Conservation (phyloP, 1,140 invertebrate species). For the Achatina immaculata region DNA sequence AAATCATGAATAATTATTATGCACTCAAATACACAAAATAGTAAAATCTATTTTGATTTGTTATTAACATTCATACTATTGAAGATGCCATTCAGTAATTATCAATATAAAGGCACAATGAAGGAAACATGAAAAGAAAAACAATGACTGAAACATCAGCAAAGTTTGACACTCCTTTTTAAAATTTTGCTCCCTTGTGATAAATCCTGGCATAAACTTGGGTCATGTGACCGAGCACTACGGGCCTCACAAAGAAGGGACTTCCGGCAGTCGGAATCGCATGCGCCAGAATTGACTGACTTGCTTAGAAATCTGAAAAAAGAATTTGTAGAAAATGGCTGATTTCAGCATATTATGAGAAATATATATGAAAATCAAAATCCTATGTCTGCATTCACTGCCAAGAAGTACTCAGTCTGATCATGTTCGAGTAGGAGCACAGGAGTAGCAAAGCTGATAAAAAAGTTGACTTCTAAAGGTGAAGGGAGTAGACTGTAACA, state of each 20-base stretch:
- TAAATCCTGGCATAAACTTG: background rate
- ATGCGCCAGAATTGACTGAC: slow-evolving; percentile 8
- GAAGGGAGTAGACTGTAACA: too few species aligned
- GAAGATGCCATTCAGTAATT: too few species aligned
- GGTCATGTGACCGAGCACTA: slow-evolving; percentile 25
- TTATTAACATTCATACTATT: too few species aligned
- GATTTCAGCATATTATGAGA: background rate
- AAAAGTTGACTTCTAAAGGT: background rate
- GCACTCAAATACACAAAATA: too few species aligned
- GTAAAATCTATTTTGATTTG: too few species aligned
- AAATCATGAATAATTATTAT: too few species aligned
- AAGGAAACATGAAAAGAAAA: too few species aligned
- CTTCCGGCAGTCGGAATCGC: background rate
- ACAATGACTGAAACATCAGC: too few species aligned
- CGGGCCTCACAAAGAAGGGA: background rate
- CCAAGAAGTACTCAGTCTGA: background rate
- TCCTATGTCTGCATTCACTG: background rate
- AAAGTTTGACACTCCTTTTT: too few species aligned
- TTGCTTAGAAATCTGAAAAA: slow-evolving; percentile 16
- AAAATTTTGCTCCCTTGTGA: background rate
- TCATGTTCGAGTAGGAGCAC: background rate
- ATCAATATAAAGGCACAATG: too few species aligned
- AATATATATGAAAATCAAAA: background rate
- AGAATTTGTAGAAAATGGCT: background rate
- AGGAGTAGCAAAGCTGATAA: background rate